These are phyloP conservation scores for Pseudochirops cupreus DNA, from an alignment of 2,797 vertebrate species.

Conservation along the genomic window DNA sequence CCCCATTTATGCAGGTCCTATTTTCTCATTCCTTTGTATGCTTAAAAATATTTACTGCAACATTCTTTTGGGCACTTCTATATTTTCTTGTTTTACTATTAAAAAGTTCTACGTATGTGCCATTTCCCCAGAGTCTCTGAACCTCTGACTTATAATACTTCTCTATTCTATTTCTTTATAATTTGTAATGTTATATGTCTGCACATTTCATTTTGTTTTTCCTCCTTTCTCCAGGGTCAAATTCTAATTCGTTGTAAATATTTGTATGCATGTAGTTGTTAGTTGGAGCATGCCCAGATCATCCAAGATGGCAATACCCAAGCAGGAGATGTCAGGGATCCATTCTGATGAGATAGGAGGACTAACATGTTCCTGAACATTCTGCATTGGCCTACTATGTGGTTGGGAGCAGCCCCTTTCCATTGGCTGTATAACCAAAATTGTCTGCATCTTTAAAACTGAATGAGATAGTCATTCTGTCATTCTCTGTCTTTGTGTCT, in stretches of 20 bases:
- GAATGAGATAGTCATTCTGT: not conserved
- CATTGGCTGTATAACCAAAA: not conserved
- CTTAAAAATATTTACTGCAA: not conserved
- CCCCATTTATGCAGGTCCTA: not conserved
- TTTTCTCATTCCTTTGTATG: not conserved
- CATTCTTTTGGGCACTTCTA: not conserved
- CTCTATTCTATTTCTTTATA: not conserved
- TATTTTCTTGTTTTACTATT: not conserved
- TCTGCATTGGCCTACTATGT: not conserved
- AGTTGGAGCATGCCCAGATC: not conserved
- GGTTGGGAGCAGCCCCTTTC: not conserved
- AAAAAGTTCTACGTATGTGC: not conserved
- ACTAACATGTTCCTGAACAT: not conserved
- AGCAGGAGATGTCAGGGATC: not conserved
- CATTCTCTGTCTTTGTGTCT: not conserved
- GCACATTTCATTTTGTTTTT: not conserved
- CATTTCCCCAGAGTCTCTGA: not conserved
- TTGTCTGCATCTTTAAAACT: not conserved
- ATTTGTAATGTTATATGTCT: not conserved
- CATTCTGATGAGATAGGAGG: not conserved
- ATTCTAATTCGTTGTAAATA: not conserved
- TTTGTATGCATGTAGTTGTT: not conserved
- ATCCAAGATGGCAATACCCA: not conserved
- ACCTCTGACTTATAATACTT: not conserved
- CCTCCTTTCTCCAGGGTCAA: not conserved